Evolutionary conservation across 2,113 vertebrate genomes (phyloP), one percentile per base, ranked within the genome.

Genomic region (Oncorhynchus masou): DNA sequence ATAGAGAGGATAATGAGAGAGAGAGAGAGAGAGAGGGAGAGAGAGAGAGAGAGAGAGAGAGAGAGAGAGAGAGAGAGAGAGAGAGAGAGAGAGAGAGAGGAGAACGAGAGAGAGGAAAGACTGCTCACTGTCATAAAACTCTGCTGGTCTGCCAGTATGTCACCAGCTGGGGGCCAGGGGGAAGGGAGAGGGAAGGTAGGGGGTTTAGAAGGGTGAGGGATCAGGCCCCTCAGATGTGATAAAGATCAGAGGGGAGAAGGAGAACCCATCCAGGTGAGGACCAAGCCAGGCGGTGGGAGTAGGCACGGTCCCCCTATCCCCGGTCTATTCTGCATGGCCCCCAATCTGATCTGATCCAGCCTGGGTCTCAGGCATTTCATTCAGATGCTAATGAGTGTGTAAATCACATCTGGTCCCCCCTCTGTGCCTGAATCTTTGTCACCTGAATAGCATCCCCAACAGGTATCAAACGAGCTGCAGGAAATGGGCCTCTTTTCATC

Each of bases 381-480:
- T 99, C 96, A 98, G 94, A 98, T 99, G 97, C 94, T 98, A 99
- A 99, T 99, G 95, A 98, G 95, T 94, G 94, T 93, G 95, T 96
- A 96, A 98, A 97, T 94, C 96, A 96, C 97, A 98, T 97, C 97
- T 99, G 97, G 97, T 97, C 95, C 94, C 95, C 95, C 94, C 94
- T 94, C 92, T 92, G 93, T 84, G 95, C 91, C 93, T 91, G 92
- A 91, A 96, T 95, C 95, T 95, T 95, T 96, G 95, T 96, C 95
- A 98, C 96, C 97, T 99, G 97, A 97, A 97, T 95, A 95, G 96
- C 95, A 96, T 94, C 93, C 96, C 95, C 95, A 96, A 95, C 96
- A 99, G 97, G 96, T 98, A 98, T 96, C 95, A 97, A 96, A 97
- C 94, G 93, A 96, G 93, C 94, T 94, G 94, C 95, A 96, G 97